phyloP scores from a whole-genome alignment of 2,888 invertebrate genomes.

The Quadroppia sp. region DNA sequence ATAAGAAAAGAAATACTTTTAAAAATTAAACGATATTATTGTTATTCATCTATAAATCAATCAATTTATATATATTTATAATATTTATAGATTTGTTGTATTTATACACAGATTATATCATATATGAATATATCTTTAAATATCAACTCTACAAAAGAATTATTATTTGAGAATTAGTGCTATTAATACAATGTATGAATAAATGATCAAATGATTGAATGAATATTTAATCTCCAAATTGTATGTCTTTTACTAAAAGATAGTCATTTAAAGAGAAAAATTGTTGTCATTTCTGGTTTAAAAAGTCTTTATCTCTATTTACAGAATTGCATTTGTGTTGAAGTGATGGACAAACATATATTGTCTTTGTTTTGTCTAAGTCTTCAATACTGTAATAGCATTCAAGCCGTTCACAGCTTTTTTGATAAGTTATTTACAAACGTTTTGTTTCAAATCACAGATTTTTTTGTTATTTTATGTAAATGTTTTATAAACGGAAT shows the following conservation, averaged over 20 bases:
- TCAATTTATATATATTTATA: no score
- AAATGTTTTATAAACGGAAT: background rate
- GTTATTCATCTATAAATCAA: background rate
- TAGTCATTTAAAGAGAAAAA: conserved; percentile 1
- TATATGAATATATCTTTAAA: conserved; percentile 4
- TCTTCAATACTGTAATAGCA: background rate
- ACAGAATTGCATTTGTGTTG: conserved; percentile 33
- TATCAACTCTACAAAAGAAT: conserved; percentile 24
- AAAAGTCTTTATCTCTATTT: background rate
- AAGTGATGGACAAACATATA: conserved; percentile 33
- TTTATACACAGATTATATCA: conserved; percentile 19
- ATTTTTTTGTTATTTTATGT: background rate
- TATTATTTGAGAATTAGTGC: conserved; percentile 11
- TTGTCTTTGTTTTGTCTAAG: background rate
- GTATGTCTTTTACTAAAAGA: background rate
- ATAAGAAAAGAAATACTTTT: conserved; percentile 14
- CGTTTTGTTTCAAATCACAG: conserved; percentile 24
- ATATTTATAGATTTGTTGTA: background rate
- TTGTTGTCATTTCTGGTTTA: background rate
- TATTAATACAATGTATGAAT: conserved; percentile 27
- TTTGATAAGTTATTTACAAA: conserved; percentile 29
- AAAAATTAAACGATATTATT: conserved; percentile 10
- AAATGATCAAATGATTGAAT: conserved; percentile 18
- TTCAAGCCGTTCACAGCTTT: background rate
- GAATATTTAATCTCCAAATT: conserved; percentile 13